A percentile compares a stretch with the other conserved stretches of the same genome.
Conservation (phyloP, 2,113 vertebrate species). For the Myodes glareolus region DNA sequence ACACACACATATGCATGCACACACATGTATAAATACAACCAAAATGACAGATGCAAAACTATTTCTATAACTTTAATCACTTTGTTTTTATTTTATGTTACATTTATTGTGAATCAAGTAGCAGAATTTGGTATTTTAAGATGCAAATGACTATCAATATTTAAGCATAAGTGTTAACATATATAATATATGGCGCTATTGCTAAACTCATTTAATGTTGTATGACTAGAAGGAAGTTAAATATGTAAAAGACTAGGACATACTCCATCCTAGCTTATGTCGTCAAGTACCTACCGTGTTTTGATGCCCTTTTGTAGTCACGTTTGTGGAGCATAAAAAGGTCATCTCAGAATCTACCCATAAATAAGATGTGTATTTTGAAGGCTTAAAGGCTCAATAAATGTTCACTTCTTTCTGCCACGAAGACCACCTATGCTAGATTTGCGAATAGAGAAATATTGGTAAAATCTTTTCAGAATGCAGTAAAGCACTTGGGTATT, state of each 20-base stretch:
- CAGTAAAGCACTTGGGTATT: background rate
- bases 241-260: background rate
- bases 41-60: background rate
- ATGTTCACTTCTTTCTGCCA: background rate
- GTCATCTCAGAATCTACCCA: background rate
- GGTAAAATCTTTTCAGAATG: constrained; percentile 17
- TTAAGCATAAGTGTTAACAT: background rate
- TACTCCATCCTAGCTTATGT: background rate
- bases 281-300: background rate
- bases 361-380: constrained; percentile 9
- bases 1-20: background rate
- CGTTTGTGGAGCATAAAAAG: background rate
- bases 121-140: background rate
- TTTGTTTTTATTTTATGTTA: background rate
- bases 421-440: background rate
- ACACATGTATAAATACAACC: background rate
- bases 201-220: background rate
- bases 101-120: background rate
- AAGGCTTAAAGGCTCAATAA: background rate
- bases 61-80: background rate
- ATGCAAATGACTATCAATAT: background rate
- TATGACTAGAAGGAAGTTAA: background rate
- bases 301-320: background rate
- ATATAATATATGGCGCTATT: background rate
- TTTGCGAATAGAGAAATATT: constrained; percentile 2